Conservation (phyloP, 2,888 invertebrate species). For the Nasonia oneida region DNA sequence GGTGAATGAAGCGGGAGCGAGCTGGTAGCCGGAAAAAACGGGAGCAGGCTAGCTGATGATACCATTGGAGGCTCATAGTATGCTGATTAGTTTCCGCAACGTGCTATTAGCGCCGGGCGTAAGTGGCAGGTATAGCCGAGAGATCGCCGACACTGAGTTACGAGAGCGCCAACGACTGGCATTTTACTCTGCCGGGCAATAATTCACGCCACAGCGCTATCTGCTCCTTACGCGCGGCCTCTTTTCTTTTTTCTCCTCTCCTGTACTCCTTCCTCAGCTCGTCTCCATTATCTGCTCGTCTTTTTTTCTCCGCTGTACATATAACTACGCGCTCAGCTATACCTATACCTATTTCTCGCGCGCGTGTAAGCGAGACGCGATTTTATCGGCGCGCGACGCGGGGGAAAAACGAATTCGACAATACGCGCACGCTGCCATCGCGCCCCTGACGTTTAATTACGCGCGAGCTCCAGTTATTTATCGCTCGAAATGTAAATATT, state of each 20-base stretch:
- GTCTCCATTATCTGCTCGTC: conserved; percentile 26
- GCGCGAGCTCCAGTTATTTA: conserved; percentile 24
- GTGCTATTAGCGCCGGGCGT: conserved; percentile 60
- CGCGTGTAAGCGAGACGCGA: conserved; percentile 16
- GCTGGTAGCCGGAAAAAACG: conserved; percentile 8
- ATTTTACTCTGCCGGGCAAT: conserved; percentile 50
- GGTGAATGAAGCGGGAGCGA: not conserved
- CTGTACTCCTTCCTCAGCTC: too few species aligned
- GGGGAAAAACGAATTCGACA: conserved; percentile 43
- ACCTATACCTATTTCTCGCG: not conserved
- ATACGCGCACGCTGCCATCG: not conserved
- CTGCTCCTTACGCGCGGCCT: not conserved
- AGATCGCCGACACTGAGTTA: conserved; percentile 58
- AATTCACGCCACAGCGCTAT: conserved; percentile 42
- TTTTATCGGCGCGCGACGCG: conserved; percentile 31
- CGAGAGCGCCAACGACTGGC: conserved; percentile 54
- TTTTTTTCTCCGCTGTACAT: conserved; percentile 14
- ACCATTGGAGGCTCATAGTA: conserved; percentile 59
- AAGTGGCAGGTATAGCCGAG: conserved; percentile 57
- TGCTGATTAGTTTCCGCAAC: conserved; percentile 62
- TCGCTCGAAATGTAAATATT: conserved; percentile 49
- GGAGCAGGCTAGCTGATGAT: conserved; percentile 42
- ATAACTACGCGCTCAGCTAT: not conserved
- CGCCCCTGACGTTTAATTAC: conserved; percentile 42
- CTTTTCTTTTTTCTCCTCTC: too few species aligned